Base-by-base conservation (phyloP, 2,797 vertebrate genomes). In the Chelonia mydas region DNA sequence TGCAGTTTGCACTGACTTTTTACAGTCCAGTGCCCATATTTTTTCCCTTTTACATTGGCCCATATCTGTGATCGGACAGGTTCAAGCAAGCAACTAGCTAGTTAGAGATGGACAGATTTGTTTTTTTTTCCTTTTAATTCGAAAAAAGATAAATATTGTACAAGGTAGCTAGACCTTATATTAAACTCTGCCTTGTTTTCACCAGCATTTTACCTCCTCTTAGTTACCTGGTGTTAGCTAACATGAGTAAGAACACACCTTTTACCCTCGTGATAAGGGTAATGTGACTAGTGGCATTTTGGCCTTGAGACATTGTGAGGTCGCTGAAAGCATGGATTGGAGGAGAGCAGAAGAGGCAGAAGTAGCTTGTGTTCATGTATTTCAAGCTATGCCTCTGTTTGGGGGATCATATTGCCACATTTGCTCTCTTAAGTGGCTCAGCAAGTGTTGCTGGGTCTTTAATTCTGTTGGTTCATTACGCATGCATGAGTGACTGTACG, bases 261-360 rank as follows among this genome's bases (percentile, higher is more conserved):
- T 15, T 7, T 2, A 2, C 83, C 37, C 11, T 5, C 4, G 28
- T 55, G n/a, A 15, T 0, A 25, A 50, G 31, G 50, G 41, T 84
- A 2, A 1, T 1, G 25, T 59, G 17, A 0, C 27, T 16, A 10
- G 45, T 2, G 1, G 37, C 1, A 0, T 27, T 19, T 2, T 10
- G 21, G 49, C 37, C 47, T 2, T 0, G 45, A 65, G 33, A 33
- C 7, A 25, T 72, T 72, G 68, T 72, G 68, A 72, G 37, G 45
- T 49, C 1, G 4, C 45, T 77, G 7, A 49, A 33, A 31, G 7
- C 49, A 50, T 17, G n/a, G 49, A 10, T 61, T 21, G 21, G 57
- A 33, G 57, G 45, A 47, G 4, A 33, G 7, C 55, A 49, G 27
- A 33, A 61, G 19, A n/a, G 78, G 31, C 17, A 10, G 31, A 19